Percentiles rank a stretch among this genome's conserved stretches.
phyloP scores from a whole-genome alignment of 2,113 vertebrate species.

The Xenotilapia caudafasciata region DNA sequence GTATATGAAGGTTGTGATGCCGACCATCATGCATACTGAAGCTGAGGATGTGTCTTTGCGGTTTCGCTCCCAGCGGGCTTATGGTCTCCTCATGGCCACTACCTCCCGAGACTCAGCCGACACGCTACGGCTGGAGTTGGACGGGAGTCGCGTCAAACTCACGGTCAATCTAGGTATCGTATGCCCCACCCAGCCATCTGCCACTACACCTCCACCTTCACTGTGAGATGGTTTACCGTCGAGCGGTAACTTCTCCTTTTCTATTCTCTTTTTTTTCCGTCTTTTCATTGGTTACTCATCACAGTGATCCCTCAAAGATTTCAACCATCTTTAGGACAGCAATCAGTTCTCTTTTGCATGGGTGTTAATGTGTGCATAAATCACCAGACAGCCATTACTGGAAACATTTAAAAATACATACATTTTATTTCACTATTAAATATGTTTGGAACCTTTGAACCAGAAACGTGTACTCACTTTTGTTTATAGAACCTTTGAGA shows the following conservation, averaged over 20 bases:
- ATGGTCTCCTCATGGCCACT: constrained; percentile 91
- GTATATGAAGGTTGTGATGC: constrained; percentile 99
- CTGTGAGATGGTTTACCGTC: background rate
- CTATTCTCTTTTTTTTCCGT: constrained; percentile 18
- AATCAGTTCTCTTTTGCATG: constrained; percentile 51
- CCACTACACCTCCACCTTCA: constrained; percentile 32
- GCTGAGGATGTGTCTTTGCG: constrained; percentile 96
- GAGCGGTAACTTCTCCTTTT: constrained; percentile 10
- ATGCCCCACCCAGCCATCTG: constrained; percentile 68
- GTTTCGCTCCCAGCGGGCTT: constrained; percentile 94
- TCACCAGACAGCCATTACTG: background rate
- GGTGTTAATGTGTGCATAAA: constrained; percentile 16
- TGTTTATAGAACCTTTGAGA: constrained; percentile 69
- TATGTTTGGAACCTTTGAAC: constrained; percentile 15
- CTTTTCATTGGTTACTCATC: constrained; percentile 1
- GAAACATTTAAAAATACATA: background rate
- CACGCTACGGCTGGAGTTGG: constrained; percentile 91
- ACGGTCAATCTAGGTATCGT: constrained; percentile 99
- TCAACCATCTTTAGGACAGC: background rate
- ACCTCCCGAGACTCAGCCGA: constrained; percentile 95
- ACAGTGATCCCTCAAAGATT: background rate
- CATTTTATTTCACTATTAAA: constrained; percentile 18
- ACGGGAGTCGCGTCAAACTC: constrained; percentile 93
- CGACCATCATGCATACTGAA: constrained; percentile 94
- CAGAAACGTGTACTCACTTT: background rate